Evolutionary conservation across 2,113 vertebrate genomes (phyloP), one percentile per base, ranked within the genome.

Genomic region (Nyctibius bracteatus): DNA sequence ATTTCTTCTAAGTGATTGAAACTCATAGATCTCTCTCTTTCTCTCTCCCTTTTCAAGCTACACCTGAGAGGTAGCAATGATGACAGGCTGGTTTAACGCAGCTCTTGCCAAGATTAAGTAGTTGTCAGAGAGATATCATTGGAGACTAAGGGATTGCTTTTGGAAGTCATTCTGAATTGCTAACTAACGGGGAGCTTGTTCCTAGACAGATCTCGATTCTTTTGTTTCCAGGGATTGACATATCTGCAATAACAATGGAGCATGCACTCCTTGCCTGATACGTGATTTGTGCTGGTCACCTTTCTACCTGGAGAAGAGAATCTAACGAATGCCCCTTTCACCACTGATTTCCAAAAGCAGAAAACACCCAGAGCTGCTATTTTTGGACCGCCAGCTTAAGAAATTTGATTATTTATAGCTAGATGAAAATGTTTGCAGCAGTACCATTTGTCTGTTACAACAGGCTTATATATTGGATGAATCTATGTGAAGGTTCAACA

Each of bases 81-180:
- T 98, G 98, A 98, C 98, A 98, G 98, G 96, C 94, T 97, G 97
- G 97, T 98, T 98, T 98, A 98, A 98, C 97, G 83, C 95, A 97
- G 97, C 97, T 98, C 96, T 98, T 97, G 97, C 96, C 88, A 91
- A 98, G 98, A 98, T 98, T 98, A 98, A 98, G 98, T 98, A 97
- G 96, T 98, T 98, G 98, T 98, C 98, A 98, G 98, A 97, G 96
- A 97, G 97, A 97, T 98, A 97, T 98, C 98, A 96, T 90, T 92
- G 98, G 98, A 98, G 97, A 96, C 95, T 94, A 96, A 98, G 96
- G 97, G 97, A 97, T 97, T 97, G 96, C 97, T 98, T 98, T 96
- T 97, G 96, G 96, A 98, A 98, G 96, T 96, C 97, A 94, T 93
- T 98, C 98, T 97, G 98, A 98, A 98, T 98, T 98, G 96, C 97